Percentiles rank a stretch among this genome's conserved stretches.
phyloP scores from a whole-genome alignment of 2,797 vertebrate species.

The Acrossocheilus wenchowensis region DNA sequence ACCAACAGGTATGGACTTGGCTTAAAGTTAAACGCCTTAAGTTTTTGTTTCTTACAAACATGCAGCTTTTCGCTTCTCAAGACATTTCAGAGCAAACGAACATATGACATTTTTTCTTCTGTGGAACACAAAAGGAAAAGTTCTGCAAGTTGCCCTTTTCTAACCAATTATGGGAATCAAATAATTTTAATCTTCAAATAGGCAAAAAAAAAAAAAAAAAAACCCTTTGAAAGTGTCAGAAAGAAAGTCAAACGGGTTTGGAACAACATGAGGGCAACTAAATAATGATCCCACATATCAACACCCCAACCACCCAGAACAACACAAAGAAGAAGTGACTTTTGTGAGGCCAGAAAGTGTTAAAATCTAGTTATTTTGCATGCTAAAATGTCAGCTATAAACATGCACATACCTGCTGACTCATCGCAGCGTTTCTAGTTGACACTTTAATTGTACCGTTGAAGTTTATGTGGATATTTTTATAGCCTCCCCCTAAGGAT shows the following conservation, averaged over 20 bases:
- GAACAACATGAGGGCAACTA: background rate
- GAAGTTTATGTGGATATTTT: conserved; percentile 28
- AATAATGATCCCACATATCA: background rate
- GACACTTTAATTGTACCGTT: conserved; percentile 4
- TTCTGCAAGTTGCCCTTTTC: background rate
- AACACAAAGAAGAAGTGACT: background rate
- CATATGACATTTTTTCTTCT: background rate
- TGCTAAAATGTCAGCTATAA: background rate
- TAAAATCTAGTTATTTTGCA: background rate
- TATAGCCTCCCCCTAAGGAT: conserved; percentile 18
- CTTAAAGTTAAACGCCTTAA: no score
- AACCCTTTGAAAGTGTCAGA: background rate
- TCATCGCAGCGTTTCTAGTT: background rate
- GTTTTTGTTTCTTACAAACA: no score
- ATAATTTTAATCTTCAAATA: background rate
- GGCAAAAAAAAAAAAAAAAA: background rate
- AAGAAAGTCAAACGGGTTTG: background rate
- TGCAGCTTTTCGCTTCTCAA: no score
- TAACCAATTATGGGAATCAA: background rate
- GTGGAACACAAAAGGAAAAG: background rate
- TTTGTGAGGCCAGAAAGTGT: background rate
- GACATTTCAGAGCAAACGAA: no score
- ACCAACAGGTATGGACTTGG: no score
- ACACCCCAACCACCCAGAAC: background rate
- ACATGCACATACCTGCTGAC: background rate